Conservation (phyloP, 2,888 invertebrate genomes). For the Sepioteuthis lessoniana region DNA sequence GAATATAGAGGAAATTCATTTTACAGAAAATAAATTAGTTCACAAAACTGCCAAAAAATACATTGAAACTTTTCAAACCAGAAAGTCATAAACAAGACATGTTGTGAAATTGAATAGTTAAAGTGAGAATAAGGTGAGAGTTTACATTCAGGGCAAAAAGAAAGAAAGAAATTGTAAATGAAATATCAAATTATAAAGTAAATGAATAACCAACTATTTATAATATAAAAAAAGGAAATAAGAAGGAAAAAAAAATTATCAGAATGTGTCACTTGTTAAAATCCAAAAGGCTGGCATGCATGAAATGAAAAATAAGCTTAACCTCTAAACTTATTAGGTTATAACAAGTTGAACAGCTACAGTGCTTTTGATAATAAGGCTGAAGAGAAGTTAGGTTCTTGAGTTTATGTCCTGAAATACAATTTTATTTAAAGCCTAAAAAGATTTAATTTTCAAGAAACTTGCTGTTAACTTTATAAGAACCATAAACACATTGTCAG, state of each 20-base stretch:
- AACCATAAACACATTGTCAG: too few relatives aligned
- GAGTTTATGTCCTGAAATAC: too few relatives aligned
- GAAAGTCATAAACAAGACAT: not conserved
- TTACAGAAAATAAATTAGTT: not conserved
- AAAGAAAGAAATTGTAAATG: not conserved
- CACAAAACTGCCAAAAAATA: not conserved
- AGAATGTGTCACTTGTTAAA: not conserved
- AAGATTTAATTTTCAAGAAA: too few relatives aligned
- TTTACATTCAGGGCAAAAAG: not conserved
- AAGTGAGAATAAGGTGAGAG: not conserved
- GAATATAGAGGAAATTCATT: not conserved
- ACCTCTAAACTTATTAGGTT: not conserved
- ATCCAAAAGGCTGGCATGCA: not conserved
- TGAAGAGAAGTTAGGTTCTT: too few relatives aligned
- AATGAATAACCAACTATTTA: not conserved
- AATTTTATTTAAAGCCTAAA: too few relatives aligned
- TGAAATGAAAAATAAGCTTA: not conserved
- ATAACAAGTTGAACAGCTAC: not conserved
- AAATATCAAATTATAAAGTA: not conserved
- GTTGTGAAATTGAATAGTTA: not conserved
- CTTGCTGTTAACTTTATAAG: too few relatives aligned
- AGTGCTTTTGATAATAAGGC: too few relatives aligned
- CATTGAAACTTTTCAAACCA: not conserved
- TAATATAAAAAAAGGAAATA: not conserved
- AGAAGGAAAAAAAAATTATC: not conserved